Percentiles rank a stretch among this genome's conserved stretches.
phyloP scores from a whole-genome alignment of 2,888 invertebrate genomes.

The Eumerus sabulonum region DNA sequence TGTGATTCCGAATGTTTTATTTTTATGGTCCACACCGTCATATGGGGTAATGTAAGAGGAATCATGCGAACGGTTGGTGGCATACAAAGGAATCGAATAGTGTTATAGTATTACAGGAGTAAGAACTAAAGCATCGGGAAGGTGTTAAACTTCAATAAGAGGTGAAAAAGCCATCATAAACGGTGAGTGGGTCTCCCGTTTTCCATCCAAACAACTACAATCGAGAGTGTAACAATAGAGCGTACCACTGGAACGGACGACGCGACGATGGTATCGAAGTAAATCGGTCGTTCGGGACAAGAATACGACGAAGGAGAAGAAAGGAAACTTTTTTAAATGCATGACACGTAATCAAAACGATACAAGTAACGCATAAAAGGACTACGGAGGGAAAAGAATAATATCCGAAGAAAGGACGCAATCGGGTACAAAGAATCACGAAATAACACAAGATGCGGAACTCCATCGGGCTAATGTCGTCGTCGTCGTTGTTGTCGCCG shows the following conservation, averaged over 20 bases:
- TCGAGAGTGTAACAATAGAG: too few relatives aligned
- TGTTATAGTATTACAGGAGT: conserved; percentile 24
- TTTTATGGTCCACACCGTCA: conserved; percentile 42
- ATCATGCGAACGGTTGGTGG: conserved; percentile 13
- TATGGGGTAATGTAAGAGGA: conserved; percentile 30
- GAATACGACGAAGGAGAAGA: too few relatives aligned
- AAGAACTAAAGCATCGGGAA: conserved; percentile 23
- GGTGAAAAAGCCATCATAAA: conserved; percentile 52
- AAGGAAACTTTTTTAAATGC: too few relatives aligned
- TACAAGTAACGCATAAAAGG: conserved; percentile 53
- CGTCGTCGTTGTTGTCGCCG: conserved; percentile 25
- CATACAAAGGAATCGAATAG: conserved; percentile 22
- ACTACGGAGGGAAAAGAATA: conserved; percentile 16
- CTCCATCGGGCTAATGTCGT: conserved; percentile 33
- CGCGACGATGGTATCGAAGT: conserved; percentile 36
- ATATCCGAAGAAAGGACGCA: conserved; percentile 10
- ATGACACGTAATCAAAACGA: conserved; percentile 63
- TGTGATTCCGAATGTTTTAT: conserved; percentile 32
- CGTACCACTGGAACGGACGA: neutral
- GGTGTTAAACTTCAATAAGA: conserved; percentile 49
- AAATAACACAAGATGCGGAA: conserved; percentile 33
- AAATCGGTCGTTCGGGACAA: conserved; percentile 57
- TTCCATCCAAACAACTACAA: too few relatives aligned
- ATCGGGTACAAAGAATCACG: too few relatives aligned
- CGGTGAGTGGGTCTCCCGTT: neutral